phyloP scores from a whole-genome alignment of 92 coral and sea anemone genomes.

The Porites divaricata region DNA sequence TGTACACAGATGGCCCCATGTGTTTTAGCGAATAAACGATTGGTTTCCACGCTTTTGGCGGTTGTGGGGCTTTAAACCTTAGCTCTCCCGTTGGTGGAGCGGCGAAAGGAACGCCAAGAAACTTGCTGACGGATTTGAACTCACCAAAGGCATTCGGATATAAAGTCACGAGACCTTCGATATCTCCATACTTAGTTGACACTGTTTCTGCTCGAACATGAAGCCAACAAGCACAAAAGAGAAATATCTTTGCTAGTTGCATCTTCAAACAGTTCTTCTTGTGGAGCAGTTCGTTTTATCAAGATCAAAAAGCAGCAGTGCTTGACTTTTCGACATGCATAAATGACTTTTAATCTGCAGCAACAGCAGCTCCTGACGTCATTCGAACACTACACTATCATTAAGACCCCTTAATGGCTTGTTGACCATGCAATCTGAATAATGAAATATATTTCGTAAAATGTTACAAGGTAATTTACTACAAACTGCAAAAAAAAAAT shows the following conservation, averaged over 20 bases:
- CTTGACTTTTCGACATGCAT: too few species aligned
- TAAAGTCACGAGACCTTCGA: neutral
- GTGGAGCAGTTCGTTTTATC: neutral
- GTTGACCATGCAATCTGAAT: too few species aligned
- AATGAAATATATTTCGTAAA: too few species aligned
- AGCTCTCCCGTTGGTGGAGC: conserved; percentile 50
- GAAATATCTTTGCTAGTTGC: neutral
- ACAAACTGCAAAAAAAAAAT: too few species aligned
- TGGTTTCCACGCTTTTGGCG: conserved; percentile 55
- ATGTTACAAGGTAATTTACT: too few species aligned
- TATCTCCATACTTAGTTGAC: conserved; percentile 23
- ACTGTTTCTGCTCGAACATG: neutral
- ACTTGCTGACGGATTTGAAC: conserved; percentile 39
- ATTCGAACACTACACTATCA: too few species aligned
- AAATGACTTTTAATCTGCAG: too few species aligned
- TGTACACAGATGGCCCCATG: conserved; percentile 59
- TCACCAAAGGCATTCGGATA: neutral
- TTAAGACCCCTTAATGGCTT: too few species aligned
- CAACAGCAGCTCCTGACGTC: too few species aligned
- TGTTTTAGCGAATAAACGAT: conserved; percentile 16
- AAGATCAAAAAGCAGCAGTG: too few species aligned
- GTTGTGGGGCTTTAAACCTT: conserved; percentile 55
- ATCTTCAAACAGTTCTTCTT: neutral
- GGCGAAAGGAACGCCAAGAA: conserved; percentile 69
- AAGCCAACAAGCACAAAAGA: neutral